Evolutionary conservation across 2,888 invertebrate species (phyloP), one percentile per base, ranked within the genome.

Genomic region (Notocelia uddmanniana): DNA sequence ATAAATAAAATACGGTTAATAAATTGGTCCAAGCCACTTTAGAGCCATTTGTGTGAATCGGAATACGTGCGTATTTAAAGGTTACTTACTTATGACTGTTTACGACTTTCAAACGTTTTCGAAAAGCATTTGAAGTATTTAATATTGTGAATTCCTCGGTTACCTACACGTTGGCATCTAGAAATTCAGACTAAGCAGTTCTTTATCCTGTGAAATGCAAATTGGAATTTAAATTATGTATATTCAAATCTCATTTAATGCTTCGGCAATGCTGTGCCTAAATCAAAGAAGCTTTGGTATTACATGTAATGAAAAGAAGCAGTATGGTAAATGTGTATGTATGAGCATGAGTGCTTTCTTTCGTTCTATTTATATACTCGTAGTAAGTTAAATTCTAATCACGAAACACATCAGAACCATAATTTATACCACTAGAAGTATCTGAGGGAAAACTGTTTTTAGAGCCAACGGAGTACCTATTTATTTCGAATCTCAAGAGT

Each of bases 1-100:
- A 45, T 13, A 45, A 54, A 48, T 62, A 67, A 66, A 58, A 50
- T 59, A 60, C 59, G 19, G 59, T 54, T 59, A 63, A 59, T 59
- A 59, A 59, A 52, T 58, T 70, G n/a, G 21, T 71, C 21, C 54
- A 45, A 52, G 37, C 59, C 66, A 71, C 71, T 66, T 70, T 50
- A 50, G 26, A 70, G 26, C 52, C 18, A 63, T 64, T 64, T 37
- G 50, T 41, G 69, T 64, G 50, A 70, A 70, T 52, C 58, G 52
- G 52, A 66, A 50, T 59, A 66, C 54, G 54, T 59, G 52, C 45
- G 59, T 54, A 60, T 54, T 66, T 71, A 64, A 70, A 52, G 50
- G 50, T 58, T 66, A 64, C 58, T 58, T 66, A 64, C 58, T 70
- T 70, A 58, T 10, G 26, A 31, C 66, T 52, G 45, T 60, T 71